A percentile compares a stretch with the other conserved stretches of the same genome.
Evolutionary conservation across 2,888 invertebrate species (phyloP).

Genomic region (Andrena hattorfiana): DNA sequence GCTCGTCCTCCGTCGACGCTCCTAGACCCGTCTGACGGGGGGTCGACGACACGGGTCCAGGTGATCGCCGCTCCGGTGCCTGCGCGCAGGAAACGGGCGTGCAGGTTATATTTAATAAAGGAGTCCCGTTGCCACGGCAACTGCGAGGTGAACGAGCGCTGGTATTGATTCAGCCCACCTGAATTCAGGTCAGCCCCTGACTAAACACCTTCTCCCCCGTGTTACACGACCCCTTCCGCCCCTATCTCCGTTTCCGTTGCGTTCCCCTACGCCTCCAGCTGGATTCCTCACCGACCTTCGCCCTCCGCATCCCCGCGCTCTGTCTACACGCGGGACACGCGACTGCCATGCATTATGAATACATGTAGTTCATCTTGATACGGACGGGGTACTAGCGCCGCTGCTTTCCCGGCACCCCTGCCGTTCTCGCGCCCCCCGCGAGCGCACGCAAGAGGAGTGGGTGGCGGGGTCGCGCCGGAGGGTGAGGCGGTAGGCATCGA

Average conservation of each 20-base stretch:
- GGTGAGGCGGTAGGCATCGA: background rate
- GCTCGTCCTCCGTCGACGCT: constrained; percentile 29
- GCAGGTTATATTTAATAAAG: constrained; percentile 83
- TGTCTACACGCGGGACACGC: constrained; percentile 28
- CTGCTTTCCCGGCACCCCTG: background rate
- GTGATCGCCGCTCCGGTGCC: constrained; percentile 13
- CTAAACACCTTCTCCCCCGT: constrained; percentile 81
- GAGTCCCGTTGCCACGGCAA: constrained; percentile 84
- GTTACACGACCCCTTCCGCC: constrained; percentile 24
- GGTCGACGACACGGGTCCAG: constrained; percentile 41
- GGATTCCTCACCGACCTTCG: constrained; percentile 20
- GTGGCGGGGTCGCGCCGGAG: background rate
- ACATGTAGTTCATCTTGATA: constrained; percentile 59
- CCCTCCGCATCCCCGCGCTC: background rate
- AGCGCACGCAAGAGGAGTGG: background rate
- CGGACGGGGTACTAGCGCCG: constrained; percentile 1
- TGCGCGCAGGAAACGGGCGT: constrained; percentile 43
- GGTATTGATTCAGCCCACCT: constrained; percentile 85
- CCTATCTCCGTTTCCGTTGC: constrained; percentile 49
- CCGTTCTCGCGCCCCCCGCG: background rate
- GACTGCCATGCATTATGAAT: constrained; percentile 55
- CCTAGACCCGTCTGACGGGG: background rate
- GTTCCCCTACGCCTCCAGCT: constrained; percentile 20
- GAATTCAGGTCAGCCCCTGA: constrained; percentile 85
- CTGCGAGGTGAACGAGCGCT: constrained; percentile 83